Conservation (phyloP, 2,888 invertebrate species). For the Theretra japonica region DNA sequence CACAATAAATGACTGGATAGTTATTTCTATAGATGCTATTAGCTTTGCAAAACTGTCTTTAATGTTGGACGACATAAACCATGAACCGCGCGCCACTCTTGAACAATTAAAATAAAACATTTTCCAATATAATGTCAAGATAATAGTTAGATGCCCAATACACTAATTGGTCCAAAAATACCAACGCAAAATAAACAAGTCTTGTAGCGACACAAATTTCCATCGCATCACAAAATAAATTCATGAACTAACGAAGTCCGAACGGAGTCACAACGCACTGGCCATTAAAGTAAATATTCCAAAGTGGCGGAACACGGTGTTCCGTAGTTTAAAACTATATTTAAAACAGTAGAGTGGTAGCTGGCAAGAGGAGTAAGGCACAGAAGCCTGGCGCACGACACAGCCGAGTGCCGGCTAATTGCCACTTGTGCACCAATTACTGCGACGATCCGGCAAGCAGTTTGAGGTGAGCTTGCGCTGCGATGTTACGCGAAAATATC, state of each 20-base stretch:
- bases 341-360: conserved; percentile 52
- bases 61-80: too few relatives aligned
- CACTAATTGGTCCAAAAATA: too few relatives aligned
- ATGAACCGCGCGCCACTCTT: too few relatives aligned
- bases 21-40: too few relatives aligned
- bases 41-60: too few relatives aligned
- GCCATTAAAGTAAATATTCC: conserved; percentile 20
- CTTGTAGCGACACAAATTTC: neutral
- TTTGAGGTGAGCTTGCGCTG: conserved; percentile 26
- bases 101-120: too few relatives aligned
- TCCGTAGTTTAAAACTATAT: conserved; percentile 39
- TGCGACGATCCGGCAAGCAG: conserved; percentile 55
- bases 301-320: conserved; percentile 12
- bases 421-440: conserved; percentile 80
- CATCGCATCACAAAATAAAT: neutral
- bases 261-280: neutral
- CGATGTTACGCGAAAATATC: conserved; percentile 20
- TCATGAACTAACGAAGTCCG: neutral
- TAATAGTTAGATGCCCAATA: too few relatives aligned
- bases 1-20: too few relatives aligned
- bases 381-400: conserved; percentile 61
- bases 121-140: too few relatives aligned
- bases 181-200: too few relatives aligned
- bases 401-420: conserved; percentile 73
- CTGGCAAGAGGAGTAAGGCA: conserved; percentile 58